phyloP scores from a whole-genome alignment of 2,888 invertebrate genomes.

The Tiphia femorata region DNA sequence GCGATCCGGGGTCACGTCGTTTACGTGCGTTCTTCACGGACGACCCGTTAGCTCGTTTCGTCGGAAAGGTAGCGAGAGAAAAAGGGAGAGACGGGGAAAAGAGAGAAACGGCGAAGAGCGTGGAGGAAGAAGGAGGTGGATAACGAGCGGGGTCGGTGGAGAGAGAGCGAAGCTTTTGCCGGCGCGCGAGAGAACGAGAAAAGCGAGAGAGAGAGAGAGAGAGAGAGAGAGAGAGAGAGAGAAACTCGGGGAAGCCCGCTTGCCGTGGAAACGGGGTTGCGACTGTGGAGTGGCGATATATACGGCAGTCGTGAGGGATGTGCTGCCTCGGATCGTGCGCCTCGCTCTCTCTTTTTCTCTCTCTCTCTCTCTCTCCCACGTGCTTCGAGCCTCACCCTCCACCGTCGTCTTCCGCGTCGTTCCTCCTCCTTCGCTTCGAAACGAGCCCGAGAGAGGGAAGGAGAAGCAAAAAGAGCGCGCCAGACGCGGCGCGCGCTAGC shows the following conservation, averaged over 20 bases:
- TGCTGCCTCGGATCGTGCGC: slow-evolving; percentile 23
- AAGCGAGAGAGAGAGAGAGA: slow-evolving; percentile 14
- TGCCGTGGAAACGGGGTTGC: slow-evolving; percentile 31
- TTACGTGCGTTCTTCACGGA: not conserved
- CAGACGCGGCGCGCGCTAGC: no score
- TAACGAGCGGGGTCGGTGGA: slow-evolving; percentile 15
- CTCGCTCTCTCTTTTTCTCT: slow-evolving; percentile 15
- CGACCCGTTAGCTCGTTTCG: slow-evolving; percentile 24
- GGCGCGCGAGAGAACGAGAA: slow-evolving; percentile 20
- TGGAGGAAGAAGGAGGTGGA: slow-evolving; percentile 15
- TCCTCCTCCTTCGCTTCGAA: not conserved
- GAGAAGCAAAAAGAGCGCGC: slow-evolving; percentile 22
- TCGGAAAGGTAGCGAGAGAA: slow-evolving; percentile 23
- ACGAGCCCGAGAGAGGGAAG: slow-evolving; percentile 27
- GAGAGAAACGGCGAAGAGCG: slow-evolving; percentile 14
- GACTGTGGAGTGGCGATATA: slow-evolving; percentile 21
- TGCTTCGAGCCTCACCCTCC: slow-evolving; percentile 3
- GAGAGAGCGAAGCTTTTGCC: no score
- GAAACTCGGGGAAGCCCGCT: slow-evolving; percentile 19
- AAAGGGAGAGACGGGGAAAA: slow-evolving; percentile 9
- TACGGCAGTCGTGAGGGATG: slow-evolving; percentile 25
- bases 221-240: slow-evolving; percentile 15
- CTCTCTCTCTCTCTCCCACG: slow-evolving; percentile 6
- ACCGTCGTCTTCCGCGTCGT: slow-evolving; percentile 9
- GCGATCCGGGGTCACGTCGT: no score